Evolutionary conservation across 2,113 vertebrate genomes (phyloP), one percentile per base, ranked within the genome.

Genomic region (Ictalurus punctatus): DNA sequence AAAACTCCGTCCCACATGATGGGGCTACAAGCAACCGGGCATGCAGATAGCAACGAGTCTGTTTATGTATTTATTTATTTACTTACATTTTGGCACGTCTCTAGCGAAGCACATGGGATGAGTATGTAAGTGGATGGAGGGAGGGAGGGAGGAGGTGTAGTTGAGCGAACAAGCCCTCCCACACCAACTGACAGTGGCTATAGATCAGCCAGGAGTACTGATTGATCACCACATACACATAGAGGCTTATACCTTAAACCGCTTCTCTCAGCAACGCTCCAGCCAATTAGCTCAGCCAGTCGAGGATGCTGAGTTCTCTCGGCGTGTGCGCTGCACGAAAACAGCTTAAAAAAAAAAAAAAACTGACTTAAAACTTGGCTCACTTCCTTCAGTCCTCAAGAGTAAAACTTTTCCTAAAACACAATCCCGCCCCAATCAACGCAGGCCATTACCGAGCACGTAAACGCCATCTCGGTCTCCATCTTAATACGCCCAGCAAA

Each of bases 151-250:
- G 37, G 54, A 71, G 65, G 71, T 83, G 74, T 25, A 69, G 78
- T 85, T 40, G 37, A 87, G 71, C 82, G 56, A 88, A 59, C 65
- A 44, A 82, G 54, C 17, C 12, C 19, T 88, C 44, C 88, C 61
- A 17, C 52, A 44, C 25, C 61, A 61, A 84, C 89, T 88, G 79
- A 90, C 86, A 86, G 88, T 30, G 83, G 59, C 78, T 87, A 88
- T 91, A 91, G 86, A 90, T 90, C 90, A 91, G 79, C 58, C 61
- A 16, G 48, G 52, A 83, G 82, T 65, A 30, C 84, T 90, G 90
- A 90, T 88, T 90, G 81, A 91, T 91, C 90, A 88, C 89, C 87
- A 40, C 83, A 61, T 84, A 63, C 79, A 88, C 74, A 88, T 14
- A 21, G 69, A 19, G 63, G 84, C 84, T 82, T 87, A 80, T 10